Conservation (phyloP, 92 coral and sea anemone species). For the Actinernus sp. region DNA sequence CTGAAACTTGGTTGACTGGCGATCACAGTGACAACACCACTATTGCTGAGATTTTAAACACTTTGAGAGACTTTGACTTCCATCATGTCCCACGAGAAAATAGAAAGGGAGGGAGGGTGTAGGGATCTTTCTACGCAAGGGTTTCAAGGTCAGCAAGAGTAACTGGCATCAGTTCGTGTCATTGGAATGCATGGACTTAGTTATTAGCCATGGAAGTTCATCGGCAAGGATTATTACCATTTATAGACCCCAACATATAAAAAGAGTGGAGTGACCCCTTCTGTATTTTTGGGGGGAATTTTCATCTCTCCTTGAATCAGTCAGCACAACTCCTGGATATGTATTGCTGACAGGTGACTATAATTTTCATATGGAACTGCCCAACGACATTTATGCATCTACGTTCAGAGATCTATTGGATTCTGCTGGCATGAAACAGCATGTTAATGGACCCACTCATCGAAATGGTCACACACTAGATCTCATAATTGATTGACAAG, state of each 20-base stretch:
- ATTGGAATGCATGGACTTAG: background rate
- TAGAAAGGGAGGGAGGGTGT: slow-evolving; percentile 27
- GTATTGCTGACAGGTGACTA: slow-evolving; percentile 30
- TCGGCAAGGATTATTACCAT: background rate
- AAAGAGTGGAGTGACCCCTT: too few species aligned
- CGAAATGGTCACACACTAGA: slow-evolving; percentile 9
- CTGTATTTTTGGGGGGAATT: too few species aligned
- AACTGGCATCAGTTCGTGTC: background rate
- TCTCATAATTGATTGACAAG: slow-evolving; percentile 9
- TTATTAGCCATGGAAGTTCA: background rate
- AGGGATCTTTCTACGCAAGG: slow-evolving; percentile 8
- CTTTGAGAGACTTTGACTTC: slow-evolving; percentile 9
- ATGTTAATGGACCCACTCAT: slow-evolving; percentile 18
- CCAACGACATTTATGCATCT: slow-evolving; percentile 7
- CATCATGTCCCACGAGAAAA: slow-evolving; percentile 7
- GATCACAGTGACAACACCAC: background rate
- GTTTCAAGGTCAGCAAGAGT: slow-evolving; percentile 1
- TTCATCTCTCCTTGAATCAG: too few species aligned
- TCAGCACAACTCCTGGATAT: slow-evolving; percentile 30
- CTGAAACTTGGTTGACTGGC: slow-evolving; percentile 19
- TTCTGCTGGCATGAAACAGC: slow-evolving; percentile 11
- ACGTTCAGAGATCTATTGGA: slow-evolving; percentile 14
- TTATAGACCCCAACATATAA: too few species aligned
- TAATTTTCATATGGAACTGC: slow-evolving; percentile 29
- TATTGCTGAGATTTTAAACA: slow-evolving; percentile 17